phyloP scores from a whole-genome alignment of 37 sponge, comb jelly and placozoan genomes.

The Theonella swinhoei region DNA sequence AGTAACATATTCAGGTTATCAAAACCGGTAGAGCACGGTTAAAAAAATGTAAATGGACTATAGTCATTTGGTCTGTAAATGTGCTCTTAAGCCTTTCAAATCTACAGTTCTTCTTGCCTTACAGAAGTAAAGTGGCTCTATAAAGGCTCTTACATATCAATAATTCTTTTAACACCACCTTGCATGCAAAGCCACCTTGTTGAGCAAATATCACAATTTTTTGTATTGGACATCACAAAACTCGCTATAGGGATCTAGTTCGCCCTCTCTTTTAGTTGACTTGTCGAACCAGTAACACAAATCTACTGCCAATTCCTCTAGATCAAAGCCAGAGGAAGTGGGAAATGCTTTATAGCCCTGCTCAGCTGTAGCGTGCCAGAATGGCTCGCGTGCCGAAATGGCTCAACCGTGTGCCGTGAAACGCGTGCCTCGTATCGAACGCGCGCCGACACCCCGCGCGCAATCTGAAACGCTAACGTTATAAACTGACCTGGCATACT shows the following conservation, averaged over 20 bases:
- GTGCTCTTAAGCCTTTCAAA: not conserved
- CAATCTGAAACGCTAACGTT: too few species aligned
- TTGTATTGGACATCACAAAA: slow-evolving; percentile 1
- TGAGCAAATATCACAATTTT: slow-evolving; percentile 1
- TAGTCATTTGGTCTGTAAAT: not conserved
- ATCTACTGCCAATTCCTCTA: slow-evolving; percentile 7
- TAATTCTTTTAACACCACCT: not conserved
- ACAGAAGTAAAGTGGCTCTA: not conserved
- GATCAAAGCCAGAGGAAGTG: slow-evolving; percentile 2
- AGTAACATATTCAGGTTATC: not conserved
- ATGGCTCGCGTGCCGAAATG: too few species aligned
- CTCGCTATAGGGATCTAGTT: slow-evolving; percentile 1
- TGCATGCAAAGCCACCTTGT: slow-evolving; percentile 3
- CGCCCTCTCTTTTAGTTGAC: not conserved
- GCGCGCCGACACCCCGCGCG: too few species aligned
- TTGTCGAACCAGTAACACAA: slow-evolving; percentile 9
- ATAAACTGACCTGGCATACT: too few species aligned
- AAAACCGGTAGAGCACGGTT: too few species aligned
- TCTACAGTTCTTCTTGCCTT: not conserved
- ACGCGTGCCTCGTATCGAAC: too few species aligned
- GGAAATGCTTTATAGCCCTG: not conserved
- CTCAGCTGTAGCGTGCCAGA: too few species aligned
- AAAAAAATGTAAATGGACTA: too few species aligned
- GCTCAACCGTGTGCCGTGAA: too few species aligned
- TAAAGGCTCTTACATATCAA: slow-evolving; percentile 6